Base-by-base conservation (phyloP, 1,140 invertebrate species). In the Vollenhovia emeryi region DNA sequence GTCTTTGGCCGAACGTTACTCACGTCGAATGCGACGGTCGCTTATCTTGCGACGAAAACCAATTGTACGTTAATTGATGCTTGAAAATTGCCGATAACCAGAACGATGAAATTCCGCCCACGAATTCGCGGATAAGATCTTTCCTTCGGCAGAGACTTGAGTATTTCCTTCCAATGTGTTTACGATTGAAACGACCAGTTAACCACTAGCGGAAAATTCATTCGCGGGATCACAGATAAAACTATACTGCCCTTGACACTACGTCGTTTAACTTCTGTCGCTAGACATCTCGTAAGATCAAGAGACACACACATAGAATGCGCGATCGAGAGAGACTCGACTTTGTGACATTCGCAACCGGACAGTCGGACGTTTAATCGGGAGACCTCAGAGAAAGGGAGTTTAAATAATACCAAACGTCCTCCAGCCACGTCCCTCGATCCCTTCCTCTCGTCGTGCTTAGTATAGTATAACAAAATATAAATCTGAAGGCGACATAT, bases 381-480 rank as follows among this genome's bases (percentile, higher is more conserved):
- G 30, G 69, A 57, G 50, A 52, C 27, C 24, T 59, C 11, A 68
- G 78, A 68, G 78, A 43, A 59, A 59, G 55, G 40, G 66, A 57
- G 24, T 69, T 71, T 27, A 73, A 82, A 82, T 73, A n/a, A 71
- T 59, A 33, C 40, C 36, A 43, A 82, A 48, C 36, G 33, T 45
- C 36, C 13, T 52, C 24, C 8, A n/a, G n/a, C 24, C 52, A 36
- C 78, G 33, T 73, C 57, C 40, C 18, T 21, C 50, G 9, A 57
- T 55, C 13, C 64, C 30, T 69, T 69, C 21, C 36, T 82, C 50
- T 71, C 66, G 4, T 57, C 78, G 50, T 73, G 66, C 50, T 82
- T 71, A 82, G 36, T 82, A 71, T 82, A 82, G 78, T 82, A 82
- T 82, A 82, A 82, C 78, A 82, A 82, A 82, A 82, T 82, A 82